Conservation (phyloP, 1,140 invertebrate genomes). For the Danaus plexippus region DNA sequence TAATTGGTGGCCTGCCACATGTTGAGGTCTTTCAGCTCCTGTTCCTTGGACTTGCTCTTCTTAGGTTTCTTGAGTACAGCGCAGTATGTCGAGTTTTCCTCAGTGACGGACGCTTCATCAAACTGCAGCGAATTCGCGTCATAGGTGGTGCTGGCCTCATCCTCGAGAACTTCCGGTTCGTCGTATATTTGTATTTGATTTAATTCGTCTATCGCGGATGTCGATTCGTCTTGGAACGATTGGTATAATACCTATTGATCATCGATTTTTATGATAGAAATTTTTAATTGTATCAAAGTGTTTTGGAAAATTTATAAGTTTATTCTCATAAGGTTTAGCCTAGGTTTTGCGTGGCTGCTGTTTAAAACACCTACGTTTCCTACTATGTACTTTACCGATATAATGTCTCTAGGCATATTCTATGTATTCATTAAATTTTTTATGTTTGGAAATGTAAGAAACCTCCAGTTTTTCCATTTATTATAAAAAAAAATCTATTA, state of each 20-base stretch:
- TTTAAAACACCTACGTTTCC: too few species aligned
- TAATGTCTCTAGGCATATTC: too few species aligned
- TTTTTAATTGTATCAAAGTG: too few species aligned
- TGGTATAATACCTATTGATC: conserved; percentile 41
- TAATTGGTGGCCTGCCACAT: conserved; percentile 60
- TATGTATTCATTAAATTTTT: too few species aligned
- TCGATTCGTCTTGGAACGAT: conserved; percentile 37
- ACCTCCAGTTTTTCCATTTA: too few species aligned
- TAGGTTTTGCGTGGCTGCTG: too few species aligned
- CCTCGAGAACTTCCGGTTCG: conserved; percentile 19
- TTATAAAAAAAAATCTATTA: too few species aligned
- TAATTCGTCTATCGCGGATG: conserved; percentile 35
- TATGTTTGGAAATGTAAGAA: too few species aligned
- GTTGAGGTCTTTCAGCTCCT: conserved; percentile 44
- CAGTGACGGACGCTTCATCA: conserved; percentile 45
- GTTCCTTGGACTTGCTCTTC: conserved; percentile 40
- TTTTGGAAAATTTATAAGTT: too few species aligned
- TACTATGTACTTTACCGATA: too few species aligned
- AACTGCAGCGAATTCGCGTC: conserved; percentile 36
- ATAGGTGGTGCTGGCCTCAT: conserved; percentile 36
- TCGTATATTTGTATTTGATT: conserved; percentile 30
- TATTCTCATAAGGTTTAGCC: too few species aligned
- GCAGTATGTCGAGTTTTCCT: conserved; percentile 47
- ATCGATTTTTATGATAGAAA: conserved; percentile 1
- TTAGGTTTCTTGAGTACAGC: conserved; percentile 50